phyloP scores from a whole-genome alignment of 2,113 vertebrate species.

The Callospermophilus lateralis region DNA sequence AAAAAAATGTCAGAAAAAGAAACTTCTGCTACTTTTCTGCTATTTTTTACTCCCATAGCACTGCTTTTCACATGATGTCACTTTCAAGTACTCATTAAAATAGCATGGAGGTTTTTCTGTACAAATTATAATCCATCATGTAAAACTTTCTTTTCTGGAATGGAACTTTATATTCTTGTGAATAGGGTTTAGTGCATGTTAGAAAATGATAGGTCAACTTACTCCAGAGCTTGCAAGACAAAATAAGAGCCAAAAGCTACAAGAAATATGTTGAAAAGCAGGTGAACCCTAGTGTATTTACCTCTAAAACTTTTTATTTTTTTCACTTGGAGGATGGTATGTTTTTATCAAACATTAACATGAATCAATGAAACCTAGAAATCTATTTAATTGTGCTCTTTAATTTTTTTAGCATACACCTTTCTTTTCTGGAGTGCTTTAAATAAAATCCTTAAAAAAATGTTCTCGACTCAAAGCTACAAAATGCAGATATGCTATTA shows the following conservation, averaged over 20 bases:
- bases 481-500: constrained; percentile 1
- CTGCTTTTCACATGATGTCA: not conserved
- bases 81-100: not conserved
- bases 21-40: not conserved
- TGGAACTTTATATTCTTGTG: not conserved
- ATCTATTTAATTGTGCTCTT: not conserved
- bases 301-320: not conserved
- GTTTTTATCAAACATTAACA: constrained; percentile 12
- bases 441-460: not conserved
- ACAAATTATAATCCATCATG: not conserved
- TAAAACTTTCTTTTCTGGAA: not conserved
- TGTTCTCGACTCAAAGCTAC: constrained; percentile 7
- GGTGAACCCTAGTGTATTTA: not conserved
- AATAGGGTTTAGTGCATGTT: not conserved
- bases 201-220: not conserved
- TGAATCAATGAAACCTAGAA: not conserved
- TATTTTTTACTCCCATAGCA: not conserved
- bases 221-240: not conserved
- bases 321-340: not conserved
- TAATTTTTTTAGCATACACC: not conserved
- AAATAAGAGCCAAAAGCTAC: constrained; percentile 24
- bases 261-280: constrained; percentile 30
- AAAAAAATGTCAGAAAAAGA: not conserved
- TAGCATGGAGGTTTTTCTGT: not conserved
- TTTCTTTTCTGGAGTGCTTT: not conserved